Evolutionary conservation across 2,113 vertebrate genomes (phyloP).

Genomic region (Manacus vitellinus): DNA sequence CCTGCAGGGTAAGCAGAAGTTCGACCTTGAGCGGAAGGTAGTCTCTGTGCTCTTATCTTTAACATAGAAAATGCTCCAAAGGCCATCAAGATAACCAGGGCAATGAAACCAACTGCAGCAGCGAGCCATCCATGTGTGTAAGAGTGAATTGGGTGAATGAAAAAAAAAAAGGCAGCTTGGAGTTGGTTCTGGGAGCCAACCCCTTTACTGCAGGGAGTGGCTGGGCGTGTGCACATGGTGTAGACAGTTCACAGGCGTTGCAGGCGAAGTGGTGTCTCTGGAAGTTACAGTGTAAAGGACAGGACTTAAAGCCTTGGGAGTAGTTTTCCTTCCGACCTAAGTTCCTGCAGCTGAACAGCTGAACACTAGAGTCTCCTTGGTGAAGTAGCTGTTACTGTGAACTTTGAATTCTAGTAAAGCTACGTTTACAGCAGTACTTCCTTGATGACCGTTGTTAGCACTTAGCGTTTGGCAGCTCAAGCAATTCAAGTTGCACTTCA

Average conservation of each 20-base stretch:
- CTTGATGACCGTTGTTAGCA: neutral
- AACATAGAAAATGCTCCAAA: neutral
- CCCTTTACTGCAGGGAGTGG: neutral
- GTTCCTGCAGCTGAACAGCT: neutral
- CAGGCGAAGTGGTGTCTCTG: neutral
- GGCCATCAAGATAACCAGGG: neutral
- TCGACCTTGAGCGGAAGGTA: neutral
- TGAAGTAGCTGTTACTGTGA: neutral
- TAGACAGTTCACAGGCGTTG: fast-evolving
- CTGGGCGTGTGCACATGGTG: neutral
- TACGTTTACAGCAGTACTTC: neutral
- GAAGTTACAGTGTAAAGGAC: neutral
- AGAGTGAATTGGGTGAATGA: neutral
- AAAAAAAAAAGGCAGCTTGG: neutral
- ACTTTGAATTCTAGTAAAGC: conserved; percentile 10
- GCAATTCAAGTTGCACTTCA: neutral
- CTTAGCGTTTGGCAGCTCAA: neutral
- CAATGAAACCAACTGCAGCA: neutral
- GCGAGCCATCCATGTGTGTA: fast-evolving
- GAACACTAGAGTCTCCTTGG: neutral
- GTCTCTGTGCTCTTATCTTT: neutral
- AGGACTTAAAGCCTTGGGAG: no score
- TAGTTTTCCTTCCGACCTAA: neutral
- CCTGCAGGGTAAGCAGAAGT: neutral
- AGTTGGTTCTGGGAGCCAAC: neutral